A percentile compares a stretch with the other conserved stretches of the same genome.
Conservation (phyloP, 2,113 vertebrate species). For the Sander lucioperca region DNA sequence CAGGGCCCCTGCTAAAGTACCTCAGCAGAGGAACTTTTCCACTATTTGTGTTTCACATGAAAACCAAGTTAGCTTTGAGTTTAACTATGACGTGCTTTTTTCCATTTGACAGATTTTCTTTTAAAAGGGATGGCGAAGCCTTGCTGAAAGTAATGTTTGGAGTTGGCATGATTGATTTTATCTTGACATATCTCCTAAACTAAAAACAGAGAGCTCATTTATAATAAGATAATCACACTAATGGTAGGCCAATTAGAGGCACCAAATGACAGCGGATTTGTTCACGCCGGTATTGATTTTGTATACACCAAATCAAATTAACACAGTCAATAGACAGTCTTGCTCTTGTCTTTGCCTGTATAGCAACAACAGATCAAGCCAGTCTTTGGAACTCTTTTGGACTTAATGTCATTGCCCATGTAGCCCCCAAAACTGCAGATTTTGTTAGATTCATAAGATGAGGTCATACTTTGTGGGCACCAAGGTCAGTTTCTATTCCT, state of each 20-base stretch:
- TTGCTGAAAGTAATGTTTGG: conserved; percentile 47
- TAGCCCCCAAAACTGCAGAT: background rate
- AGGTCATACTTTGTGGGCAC: conserved; percentile 33
- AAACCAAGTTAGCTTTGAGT: conserved; percentile 39
- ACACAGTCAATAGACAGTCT: conserved; percentile 38
- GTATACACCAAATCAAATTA: conserved; percentile 54
- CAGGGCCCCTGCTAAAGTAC: conserved; percentile 44
- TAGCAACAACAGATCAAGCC: conserved; percentile 18
- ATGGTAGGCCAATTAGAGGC: conserved; percentile 54
- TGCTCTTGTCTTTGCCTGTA: conserved; percentile 20
- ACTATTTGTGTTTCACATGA: conserved; percentile 46
- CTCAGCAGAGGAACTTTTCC: conserved; percentile 54
- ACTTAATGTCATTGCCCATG: conserved; percentile 4
- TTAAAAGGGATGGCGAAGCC: conserved; percentile 9
- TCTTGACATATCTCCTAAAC: conserved; percentile 34
- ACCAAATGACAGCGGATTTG: conserved; percentile 35
- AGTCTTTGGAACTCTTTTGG: conserved; percentile 19
- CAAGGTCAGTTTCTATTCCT: conserved; percentile 25
- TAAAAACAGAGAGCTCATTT: conserved; percentile 40
- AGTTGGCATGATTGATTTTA: conserved; percentile 50
- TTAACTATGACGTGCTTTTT: conserved; percentile 44
- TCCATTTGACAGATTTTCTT: conserved; percentile 37
- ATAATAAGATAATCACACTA: conserved; percentile 56
- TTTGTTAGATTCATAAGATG: conserved; percentile 13
- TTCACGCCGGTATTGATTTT: conserved; percentile 46